phyloP scores from a whole-genome alignment of 2,113 vertebrate genomes.

The Prochilodus magdalenae region DNA sequence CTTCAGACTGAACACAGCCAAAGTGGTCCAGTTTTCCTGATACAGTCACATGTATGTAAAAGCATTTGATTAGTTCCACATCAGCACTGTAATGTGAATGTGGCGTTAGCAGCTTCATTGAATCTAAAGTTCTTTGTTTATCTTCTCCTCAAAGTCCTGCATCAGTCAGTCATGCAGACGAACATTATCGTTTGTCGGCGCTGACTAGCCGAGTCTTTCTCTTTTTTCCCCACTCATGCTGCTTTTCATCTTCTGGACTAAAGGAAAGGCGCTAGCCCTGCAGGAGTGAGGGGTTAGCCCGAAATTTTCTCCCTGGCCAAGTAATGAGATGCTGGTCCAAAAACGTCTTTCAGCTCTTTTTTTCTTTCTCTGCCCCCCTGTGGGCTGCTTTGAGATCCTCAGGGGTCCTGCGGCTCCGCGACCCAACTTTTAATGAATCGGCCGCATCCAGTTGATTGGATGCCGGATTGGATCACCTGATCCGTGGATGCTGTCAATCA shows the following conservation, averaged over 20 bases:
- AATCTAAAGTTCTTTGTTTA: neutral
- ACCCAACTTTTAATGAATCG: slow-evolving; percentile 55
- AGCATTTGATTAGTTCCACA: neutral
- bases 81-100: no score
- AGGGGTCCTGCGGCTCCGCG: slow-evolving; percentile 35
- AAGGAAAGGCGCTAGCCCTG: slow-evolving; percentile 35
- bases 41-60: no score
- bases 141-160: slow-evolving; percentile 18
- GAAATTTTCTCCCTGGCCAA: slow-evolving; percentile 36
- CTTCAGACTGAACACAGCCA: no score
- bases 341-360: slow-evolving; percentile 37
- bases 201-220: slow-evolving; percentile 23
- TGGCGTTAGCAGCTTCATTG: neutral
- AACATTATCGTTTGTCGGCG: neutral
- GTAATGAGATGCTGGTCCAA: slow-evolving; percentile 54
- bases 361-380: slow-evolving; percentile 25
- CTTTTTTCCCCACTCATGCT: neutral
- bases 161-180: neutral
- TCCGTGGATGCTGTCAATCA: slow-evolving; percentile 50
- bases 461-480: slow-evolving; percentile 49
- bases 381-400: slow-evolving; percentile 52
- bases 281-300: slow-evolving; percentile 36
- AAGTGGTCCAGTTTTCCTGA: neutral
- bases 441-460: slow-evolving; percentile 43
- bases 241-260: slow-evolving; percentile 36